Evolutionary conservation across 2,797 vertebrate species (phyloP), one percentile per base, ranked within the genome.

Genomic region (Liparis tanakae): DNA sequence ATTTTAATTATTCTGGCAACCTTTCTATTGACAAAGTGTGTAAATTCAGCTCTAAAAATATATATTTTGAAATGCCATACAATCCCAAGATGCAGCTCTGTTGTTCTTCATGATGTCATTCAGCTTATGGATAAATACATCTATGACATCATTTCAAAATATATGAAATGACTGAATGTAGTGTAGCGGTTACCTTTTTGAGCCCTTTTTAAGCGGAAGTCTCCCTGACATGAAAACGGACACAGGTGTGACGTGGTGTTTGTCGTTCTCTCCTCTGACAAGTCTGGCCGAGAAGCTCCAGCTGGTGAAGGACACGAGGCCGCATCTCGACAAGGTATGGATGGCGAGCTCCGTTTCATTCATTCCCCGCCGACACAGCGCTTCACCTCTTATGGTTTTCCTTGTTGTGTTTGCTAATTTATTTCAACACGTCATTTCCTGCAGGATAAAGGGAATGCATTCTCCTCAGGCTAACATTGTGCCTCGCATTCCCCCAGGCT

Each of bases 321-420:
- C 94, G 1, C 97, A 98, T 83, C 94, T 98, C 46, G 96, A 98
- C 92, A 96, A 97, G 96, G 97, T 98, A 96, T 90, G 33, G 70
- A 74, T 55, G 25, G 1, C 17, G 5, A 36, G 20, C 36, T 37
- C 56, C n/a, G 10, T 59, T 43, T 61, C 43, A 57, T 46, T 17
- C 13, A 1, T 44, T 25, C 7, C 4, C 20, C 25, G 9, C 7
- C 2, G 5, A 54, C 39, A 25, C 25, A 30, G 25, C 4, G 2
- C 57, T 51, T 7, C 39, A 48, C 55, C 36, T 70, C 56, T 67
- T 1, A 12, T 25, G 41, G 70, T 58, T 71, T 60, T 63, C 37
- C 65, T 72, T 83, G 64, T 83, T 89, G 82, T 82, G 68, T 84
- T 88, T 90, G 86, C 80, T 88, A 84, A 91, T 89, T 82, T 79